A percentile compares a stretch with the other conserved stretches of the same genome.
Evolutionary conservation across 2,113 vertebrate genomes (phyloP).

Genomic region (Nothoprocta pentlandii): DNA sequence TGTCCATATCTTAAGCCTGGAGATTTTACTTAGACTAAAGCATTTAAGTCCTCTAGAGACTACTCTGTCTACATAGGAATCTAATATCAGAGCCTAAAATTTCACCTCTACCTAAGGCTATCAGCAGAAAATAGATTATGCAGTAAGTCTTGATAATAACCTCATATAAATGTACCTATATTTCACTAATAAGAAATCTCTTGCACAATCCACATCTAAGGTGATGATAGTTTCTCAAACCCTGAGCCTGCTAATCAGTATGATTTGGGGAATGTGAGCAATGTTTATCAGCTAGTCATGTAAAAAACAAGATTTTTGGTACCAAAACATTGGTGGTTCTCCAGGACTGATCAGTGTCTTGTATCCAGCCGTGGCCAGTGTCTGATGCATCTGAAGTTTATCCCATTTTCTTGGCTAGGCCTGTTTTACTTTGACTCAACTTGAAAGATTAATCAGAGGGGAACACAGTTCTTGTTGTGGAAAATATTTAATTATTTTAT

Average conservation of each 20-base stretch:
- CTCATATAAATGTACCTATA: neutral
- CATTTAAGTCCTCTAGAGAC: neutral
- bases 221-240: neutral
- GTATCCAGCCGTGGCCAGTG: neutral
- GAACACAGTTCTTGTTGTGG: neutral
- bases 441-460: neutral
- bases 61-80: neutral
- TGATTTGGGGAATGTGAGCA: neutral
- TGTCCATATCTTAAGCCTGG: neutral
- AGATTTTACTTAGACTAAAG: neutral
- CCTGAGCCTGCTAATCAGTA: neutral
- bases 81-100: neutral
- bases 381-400: neutral
- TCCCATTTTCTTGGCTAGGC: neutral
- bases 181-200: neutral
- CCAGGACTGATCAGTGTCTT: neutral
- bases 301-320: neutral
- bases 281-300: neutral
- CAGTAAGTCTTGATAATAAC: neutral
- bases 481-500: neutral
- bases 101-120: neutral
- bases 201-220: neutral
- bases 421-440: neutral
- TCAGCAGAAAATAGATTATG: slow-evolving; percentile 1
- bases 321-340: neutral